These are phyloP conservation scores for Scolopax mira DNA, from an alignment of 2,113 vertebrate species.

Conservation along the genomic window DNA sequence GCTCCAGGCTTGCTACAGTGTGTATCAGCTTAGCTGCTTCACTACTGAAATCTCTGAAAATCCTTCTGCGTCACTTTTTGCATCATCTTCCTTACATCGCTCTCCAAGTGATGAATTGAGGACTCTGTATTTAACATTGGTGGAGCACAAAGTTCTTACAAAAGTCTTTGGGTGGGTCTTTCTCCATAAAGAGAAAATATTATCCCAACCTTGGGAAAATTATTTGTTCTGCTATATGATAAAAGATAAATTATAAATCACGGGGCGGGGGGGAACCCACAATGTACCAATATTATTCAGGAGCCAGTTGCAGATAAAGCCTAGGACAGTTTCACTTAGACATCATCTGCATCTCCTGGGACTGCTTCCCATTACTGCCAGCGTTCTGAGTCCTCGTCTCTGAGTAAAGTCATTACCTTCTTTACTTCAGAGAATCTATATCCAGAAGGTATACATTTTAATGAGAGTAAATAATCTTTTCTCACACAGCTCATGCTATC, in stretches of 20 bases:
- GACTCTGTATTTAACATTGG: background rate
- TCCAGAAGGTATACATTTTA: background rate
- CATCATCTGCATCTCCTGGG: background rate
- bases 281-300: background rate
- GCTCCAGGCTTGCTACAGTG: background rate
- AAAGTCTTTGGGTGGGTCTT: background rate
- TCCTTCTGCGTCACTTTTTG: background rate
- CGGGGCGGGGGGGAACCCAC: fast-evolving
- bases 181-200: background rate
- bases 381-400: background rate
- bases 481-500: background rate
- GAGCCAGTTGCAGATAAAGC: background rate
- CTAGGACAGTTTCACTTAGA: background rate
- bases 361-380: background rate
- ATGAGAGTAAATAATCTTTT: background rate
- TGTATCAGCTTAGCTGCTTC: background rate
- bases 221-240: background rate
- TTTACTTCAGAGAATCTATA: background rate
- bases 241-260: background rate
- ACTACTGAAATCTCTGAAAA: background rate
- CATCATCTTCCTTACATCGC: background rate
- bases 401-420: background rate
- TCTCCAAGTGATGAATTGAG: background rate
- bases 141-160: background rate
- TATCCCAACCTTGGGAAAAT: background rate